Base-by-base conservation (phyloP, 2,113 vertebrate species). In the Lophochroa leadbeateri region DNA sequence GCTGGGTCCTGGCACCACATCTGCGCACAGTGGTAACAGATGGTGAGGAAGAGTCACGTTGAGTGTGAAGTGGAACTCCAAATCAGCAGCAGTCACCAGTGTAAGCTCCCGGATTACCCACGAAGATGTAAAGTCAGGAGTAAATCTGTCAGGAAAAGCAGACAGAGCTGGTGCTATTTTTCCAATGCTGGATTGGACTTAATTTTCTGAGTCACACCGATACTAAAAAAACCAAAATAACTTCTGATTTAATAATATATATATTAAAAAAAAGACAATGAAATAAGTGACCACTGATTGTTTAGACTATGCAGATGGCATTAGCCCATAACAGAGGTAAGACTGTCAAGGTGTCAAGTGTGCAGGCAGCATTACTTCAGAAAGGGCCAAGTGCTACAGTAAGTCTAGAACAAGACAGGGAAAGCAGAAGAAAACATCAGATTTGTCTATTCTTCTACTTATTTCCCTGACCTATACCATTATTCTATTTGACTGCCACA, bases 91-190 rank as follows among this genome's bases (percentile, higher is more conserved):
- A 2, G 99, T 99, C 61, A 99, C 98, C 47, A 99, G 96, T 0
- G 98, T 98, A 85, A 99, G 97, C 92, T 99, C 99, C n/a, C 99
- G 98, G 86, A 99, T 99, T 67, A 99, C 99, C 99, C 99, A 99
- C 0, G 99, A 99, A 13, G 99, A 99, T 2, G 99, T 99, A 75
- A 99, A 99, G 97, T 99, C 99, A 28, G 99, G 99, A n/a, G 99
- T 99, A 96, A 99, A 99, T 82, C 99, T 99, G 97, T 13, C 43
- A 72, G 46, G 11, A 60, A 70, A 90, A 86, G 46, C 27, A 78
- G 49, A 33, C 7, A 55, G 39, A 75, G 24, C 13, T n/a, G 52
- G 21, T 39, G 52, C 64, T 77, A 75, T 13, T 75, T 68, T 68
- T 44, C 47, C 31, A 35, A 1, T 39, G 4, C 3, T 37, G n/a